Percentiles rank a stretch among this genome's conserved stretches.
phyloP scores from a whole-genome alignment of 2,888 invertebrate genomes.

The Melanchra persicariae region DNA sequence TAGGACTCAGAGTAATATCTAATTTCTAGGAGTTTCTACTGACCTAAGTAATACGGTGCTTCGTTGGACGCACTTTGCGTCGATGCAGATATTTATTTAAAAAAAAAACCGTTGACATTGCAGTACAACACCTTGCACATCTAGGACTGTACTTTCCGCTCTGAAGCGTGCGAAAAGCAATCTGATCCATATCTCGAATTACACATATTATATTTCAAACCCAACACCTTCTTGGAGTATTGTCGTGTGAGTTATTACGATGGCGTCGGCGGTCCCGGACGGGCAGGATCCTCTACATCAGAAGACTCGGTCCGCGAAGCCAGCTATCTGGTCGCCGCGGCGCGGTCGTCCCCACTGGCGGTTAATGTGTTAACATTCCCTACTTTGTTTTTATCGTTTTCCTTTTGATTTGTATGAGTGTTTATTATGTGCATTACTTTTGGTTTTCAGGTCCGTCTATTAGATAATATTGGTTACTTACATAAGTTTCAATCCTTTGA shows the following conservation, averaged over 20 bases:
- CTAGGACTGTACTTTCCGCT: slow-evolving; percentile 82
- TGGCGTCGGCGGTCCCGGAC: slow-evolving; percentile 79
- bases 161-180: slow-evolving; percentile 83
- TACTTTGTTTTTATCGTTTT: slow-evolving; percentile 76
- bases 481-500: background rate
- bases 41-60: background rate
- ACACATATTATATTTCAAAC: slow-evolving; percentile 84
- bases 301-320: slow-evolving; percentile 67
- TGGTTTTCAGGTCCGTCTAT: slow-evolving; percentile 76
- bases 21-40: background rate
- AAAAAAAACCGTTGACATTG: slow-evolving; percentile 13
- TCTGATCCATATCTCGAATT: slow-evolving; percentile 80
- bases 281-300: slow-evolving; percentile 69
- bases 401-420: slow-evolving; percentile 71
- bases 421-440: slow-evolving; percentile 80
- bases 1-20: background rate
- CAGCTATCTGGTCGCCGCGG: slow-evolving; percentile 83
- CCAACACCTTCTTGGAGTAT: slow-evolving; percentile 74
- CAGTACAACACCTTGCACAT: slow-evolving; percentile 69
- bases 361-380: slow-evolving; percentile 90
- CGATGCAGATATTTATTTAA: background rate
- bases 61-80: background rate
- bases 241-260: slow-evolving; percentile 80
- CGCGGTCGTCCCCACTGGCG: slow-evolving; percentile 89
- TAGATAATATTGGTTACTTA: slow-evolving; percentile 9